Base-by-base conservation (phyloP, 2,113 vertebrate genomes). In the Phycodurus eques region DNA sequence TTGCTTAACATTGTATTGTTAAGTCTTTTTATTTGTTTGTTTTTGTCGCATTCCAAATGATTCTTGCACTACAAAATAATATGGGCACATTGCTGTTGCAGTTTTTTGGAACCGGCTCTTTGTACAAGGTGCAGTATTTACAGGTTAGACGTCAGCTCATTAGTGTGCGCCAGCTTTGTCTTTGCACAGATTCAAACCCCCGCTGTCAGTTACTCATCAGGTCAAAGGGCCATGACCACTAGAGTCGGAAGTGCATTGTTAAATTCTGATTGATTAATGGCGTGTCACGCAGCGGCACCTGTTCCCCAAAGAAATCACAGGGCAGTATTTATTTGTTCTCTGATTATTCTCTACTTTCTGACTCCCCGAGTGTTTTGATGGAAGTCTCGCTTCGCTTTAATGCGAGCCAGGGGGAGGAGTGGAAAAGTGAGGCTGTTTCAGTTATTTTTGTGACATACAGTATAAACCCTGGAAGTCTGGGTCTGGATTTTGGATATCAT, bases 251-350 rank as follows among this genome's bases (percentile, higher is more conserved):
- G 77, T 72, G 82, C 68, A 84, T 88, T 87, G 86, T 87, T 90
- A 71, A 75, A 62, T 76, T 84, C 49, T 78, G 81, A 83, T 75
- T 90, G 87, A 91, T 91, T 81, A 83, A 91, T 89, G 83, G 71
- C 0, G 49, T 87, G 90, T 85, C 88, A 83, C 6, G 5, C 74
- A 11, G 43, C 68, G 6, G 71, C 88, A 90, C 86, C 86, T 90
- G 87, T 91, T 88, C 84, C 73, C 66, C 43, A 60, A 71, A 19
- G 20, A 85, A 76, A 83, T 79, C 74, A 78, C 35, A 66, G 51
- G 79, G 76, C 63, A 70, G 80, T 63, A 81, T 77, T 76, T 59
- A 47, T 51, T 82, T 73, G 22, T 70, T 72, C 54, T 39, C 56
- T 27, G 54, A 71, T 78, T 12, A 67, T 62, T 33, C 44, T 33